Evolutionary conservation across 2,888 invertebrate species (phyloP), one percentile per base, ranked within the genome.

Genomic region (Sepiola atlantica): DNA sequence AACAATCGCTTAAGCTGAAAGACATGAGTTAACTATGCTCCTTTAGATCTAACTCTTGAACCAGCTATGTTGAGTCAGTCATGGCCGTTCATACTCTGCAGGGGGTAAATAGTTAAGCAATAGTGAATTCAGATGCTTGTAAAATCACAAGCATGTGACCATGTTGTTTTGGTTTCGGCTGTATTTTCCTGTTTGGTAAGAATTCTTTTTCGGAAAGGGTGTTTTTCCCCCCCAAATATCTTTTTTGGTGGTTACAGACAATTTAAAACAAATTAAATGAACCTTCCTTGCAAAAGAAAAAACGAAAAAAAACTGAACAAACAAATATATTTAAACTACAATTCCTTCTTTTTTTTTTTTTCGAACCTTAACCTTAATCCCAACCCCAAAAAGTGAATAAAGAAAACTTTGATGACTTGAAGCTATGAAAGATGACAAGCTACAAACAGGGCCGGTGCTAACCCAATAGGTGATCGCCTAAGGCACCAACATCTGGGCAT

Each of bases 171-270:
- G 77, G 77, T 77, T 77, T 77, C 77, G 77, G 77, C 77, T 77
- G 77, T 77, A 77, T 77, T 77, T 77, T 77, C 77, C 77, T 77
- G 77, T 77, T 77, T 77, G 77, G 77, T 77, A 77, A 77, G 77
- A 77, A 77, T 77, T n/a, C 32, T 77, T 32, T 77, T 77, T n/a
- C 45, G 45, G 45, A n/a, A n/a, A n/a, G 12, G n/a, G n/a, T 16
- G 12, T n/a, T 77, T 77, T 77, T 77, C 32, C n/a, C 45, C 45
- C 8, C 4, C 45, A 45, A 45, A 21, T n/a, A 32, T 77, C 77
- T 77, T 32, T 32, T 77, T 14, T 77, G 77, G 18, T 77, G 77
- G 77, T n/a, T n/a, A 21, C n/a, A 14, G 1, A n/a, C n/a, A 45
- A 45, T 45, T 45, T 8, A 4, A 45, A 45, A 45, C 2, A 45